Evolutionary conservation across 2,113 vertebrate species (phyloP).

Genomic region (Alectura lathami): DNA sequence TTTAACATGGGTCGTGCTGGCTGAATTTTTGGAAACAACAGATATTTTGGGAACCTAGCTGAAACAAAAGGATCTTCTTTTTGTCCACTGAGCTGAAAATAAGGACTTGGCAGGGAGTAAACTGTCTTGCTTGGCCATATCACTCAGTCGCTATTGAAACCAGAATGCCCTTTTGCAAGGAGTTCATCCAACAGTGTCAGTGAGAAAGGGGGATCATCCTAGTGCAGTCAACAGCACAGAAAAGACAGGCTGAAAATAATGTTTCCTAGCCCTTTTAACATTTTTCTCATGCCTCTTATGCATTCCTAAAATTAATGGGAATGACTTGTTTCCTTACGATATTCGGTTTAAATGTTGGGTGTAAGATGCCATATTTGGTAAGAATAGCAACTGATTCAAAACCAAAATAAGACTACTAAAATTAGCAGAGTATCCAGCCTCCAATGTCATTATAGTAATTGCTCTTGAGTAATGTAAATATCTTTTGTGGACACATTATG

Average conservation of each 20-base stretch:
- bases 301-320: not conserved
- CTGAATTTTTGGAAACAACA: conserved; percentile 22
- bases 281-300: not conserved
- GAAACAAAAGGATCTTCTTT: conserved; percentile 22
- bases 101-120: not conserved
- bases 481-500: not conserved
- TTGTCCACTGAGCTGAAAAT: conserved; percentile 10
- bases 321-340: not conserved
- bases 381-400: not conserved
- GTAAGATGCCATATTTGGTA: not conserved
- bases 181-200: conserved; percentile 16
- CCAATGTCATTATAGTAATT: not conserved
- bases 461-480: not conserved
- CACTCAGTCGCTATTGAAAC: not conserved
- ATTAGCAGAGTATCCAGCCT: not conserved
- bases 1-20: not conserved
- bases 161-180: conserved; percentile 19
- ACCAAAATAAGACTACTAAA: not conserved
- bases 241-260: not conserved
- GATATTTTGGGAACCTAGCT: conserved; percentile 17
- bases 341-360: not conserved
- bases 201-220: not conserved
- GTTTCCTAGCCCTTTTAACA: not conserved
- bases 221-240: not conserved
- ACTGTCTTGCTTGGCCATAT: not conserved